phyloP scores from a whole-genome alignment of 2,113 vertebrate species.

The Laticauda colubrina region DNA sequence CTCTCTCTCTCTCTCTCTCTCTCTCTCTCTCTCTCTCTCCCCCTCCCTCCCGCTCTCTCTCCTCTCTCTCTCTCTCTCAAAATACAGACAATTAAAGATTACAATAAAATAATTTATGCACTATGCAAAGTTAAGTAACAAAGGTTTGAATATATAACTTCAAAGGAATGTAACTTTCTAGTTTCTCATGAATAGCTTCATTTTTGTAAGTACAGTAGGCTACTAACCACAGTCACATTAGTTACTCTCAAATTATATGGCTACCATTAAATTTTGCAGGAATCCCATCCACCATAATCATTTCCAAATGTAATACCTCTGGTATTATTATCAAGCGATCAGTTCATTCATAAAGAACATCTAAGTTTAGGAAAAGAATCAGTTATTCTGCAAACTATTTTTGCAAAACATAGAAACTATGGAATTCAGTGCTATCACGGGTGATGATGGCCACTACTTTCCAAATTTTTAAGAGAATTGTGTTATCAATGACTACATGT shows the following conservation, averaged over 20 bases:
- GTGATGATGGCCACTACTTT: neutral
- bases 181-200: neutral
- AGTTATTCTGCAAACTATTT: neutral
- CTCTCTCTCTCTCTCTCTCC: too few relatives aligned
- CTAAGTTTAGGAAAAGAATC: neutral
- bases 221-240: neutral
- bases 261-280: neutral
- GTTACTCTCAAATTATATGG: neutral
- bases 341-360: neutral
- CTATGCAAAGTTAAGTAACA: neutral
- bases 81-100: neutral
- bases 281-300: neutral
- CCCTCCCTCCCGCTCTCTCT: too few relatives aligned
- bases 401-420: neutral
- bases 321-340: neutral
- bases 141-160: neutral
- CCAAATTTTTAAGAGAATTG: neutral
- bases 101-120: neutral
- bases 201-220: neutral
- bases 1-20: too few relatives aligned
- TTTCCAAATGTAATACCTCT: neutral
- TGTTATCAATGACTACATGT: neutral
- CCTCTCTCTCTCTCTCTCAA: too few relatives aligned
- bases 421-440: neutral
- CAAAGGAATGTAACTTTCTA: neutral